Base-by-base conservation (phyloP, 2,113 vertebrate species). In the Peromyscus maniculatus region DNA sequence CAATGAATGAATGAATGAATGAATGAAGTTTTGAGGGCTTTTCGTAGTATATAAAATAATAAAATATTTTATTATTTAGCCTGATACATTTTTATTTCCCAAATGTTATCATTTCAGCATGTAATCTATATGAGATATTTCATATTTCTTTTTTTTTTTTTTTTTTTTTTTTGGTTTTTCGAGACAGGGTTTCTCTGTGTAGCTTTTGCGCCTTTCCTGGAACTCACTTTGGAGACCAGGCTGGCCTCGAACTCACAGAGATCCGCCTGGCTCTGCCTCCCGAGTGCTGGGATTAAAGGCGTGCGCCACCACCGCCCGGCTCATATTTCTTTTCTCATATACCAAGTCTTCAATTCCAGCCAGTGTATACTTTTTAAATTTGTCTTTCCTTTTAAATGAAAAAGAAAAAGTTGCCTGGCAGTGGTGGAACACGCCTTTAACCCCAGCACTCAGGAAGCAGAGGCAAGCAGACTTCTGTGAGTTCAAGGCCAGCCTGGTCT, bases 91-190 rank as follows among this genome's bases (percentile, higher is more conserved):
- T 69, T 71, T 67, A 24, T 71, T 49, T 71, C 10, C 46, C 43
- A 87, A 52, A 87, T 1, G 13, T 92, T 86, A 87, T 49, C 24
- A 87, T 59, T 75, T 93, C 78, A 94, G 49, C 28, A 46, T 55
- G 39, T 2, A 67, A 87, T 26, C 62, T 64, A 66, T 86, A 86
- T 13, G 39, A 94, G 21, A 22, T 91, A 93, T 52, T 95, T 96
- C 93, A 94, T 95, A 62, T 46, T 78, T 52, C 17, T 94, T 93
- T 94, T n/a, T n/a, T n/a, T n/a, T n/a, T n/a, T n/a, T n/a, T n/a
- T n/a, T n/a, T n/a, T n/a, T n/a, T n/a, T n/a, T n/a, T n/a, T n/a
- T n/a, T n/a, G n/a, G n/a, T n/a, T n/a, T n/a, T n/a, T n/a, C n/a
- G n/a, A n/a, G n/a, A n/a, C n/a, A n/a, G n/a, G n/a, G n/a, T n/a